Percentiles rank a stretch among this genome's conserved stretches.
phyloP scores from a whole-genome alignment of 1,140 invertebrate species.

The Akabosia matsudoensis region DNA sequence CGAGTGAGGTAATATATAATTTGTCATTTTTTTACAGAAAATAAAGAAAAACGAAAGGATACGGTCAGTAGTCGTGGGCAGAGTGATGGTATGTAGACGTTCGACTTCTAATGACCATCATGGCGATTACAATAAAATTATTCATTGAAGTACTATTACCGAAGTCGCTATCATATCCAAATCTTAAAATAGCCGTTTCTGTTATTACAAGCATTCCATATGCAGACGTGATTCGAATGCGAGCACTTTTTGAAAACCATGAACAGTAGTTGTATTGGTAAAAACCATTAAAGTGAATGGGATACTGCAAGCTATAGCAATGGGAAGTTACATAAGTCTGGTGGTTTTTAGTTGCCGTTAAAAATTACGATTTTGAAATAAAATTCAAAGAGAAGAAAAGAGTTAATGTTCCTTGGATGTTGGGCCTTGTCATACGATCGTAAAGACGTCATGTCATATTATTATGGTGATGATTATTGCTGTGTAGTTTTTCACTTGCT shows the following conservation, averaged over 20 bases:
- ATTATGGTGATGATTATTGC: slow-evolving; percentile 10
- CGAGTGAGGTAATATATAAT: neutral
- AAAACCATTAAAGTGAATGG: neutral
- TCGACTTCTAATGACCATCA: no score
- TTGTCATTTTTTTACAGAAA: neutral
- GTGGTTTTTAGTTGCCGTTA: neutral
- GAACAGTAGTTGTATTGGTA: neutral
- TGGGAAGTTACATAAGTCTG: neutral
- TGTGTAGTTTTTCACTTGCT: neutral
- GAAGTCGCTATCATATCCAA: no score
- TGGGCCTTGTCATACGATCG: neutral
- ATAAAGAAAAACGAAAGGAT: no score
- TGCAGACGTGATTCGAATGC: no score
- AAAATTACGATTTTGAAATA: neutral
- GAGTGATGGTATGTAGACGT: no score
- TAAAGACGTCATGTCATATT: slow-evolving; percentile 11
- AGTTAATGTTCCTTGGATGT: neutral
- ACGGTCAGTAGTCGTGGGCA: neutral
- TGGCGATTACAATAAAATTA: no score
- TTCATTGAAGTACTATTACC: no score
- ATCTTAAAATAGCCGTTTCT: no score
- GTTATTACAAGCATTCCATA: no score
- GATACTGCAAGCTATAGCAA: neutral
- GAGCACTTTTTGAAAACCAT: no score
- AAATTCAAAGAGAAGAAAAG: neutral